A percentile compares a stretch with the other conserved stretches of the same genome.
Conservation (phyloP, 2,888 invertebrate genomes). For the Itoplectis maculator region DNA sequence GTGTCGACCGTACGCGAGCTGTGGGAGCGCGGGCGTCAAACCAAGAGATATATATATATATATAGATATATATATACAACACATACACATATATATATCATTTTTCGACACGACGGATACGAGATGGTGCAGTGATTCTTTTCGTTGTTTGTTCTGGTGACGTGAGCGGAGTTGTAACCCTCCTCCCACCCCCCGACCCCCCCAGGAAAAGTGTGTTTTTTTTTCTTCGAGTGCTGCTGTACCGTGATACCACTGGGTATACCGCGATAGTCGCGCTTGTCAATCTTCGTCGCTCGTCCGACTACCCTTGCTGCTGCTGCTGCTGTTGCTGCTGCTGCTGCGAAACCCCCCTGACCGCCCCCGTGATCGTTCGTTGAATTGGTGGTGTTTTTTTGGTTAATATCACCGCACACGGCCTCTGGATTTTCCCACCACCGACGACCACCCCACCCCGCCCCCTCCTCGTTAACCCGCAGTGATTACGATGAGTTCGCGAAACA, state of each 20-base stretch:
- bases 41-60: too few species aligned
- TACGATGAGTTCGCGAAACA: slow-evolving; percentile 92
- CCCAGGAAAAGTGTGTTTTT: slow-evolving; percentile 22
- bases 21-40: slow-evolving; percentile 38
- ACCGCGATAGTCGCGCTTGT: too few species aligned
- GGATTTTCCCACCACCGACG: slow-evolving; percentile 73
- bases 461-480: slow-evolving; percentile 60
- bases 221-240: background rate
- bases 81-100: too few species aligned
- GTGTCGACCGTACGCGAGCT: slow-evolving; percentile 34
- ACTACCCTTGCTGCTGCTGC: slow-evolving; percentile 46
- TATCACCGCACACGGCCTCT: slow-evolving; percentile 78
- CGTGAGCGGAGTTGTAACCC: slow-evolving; percentile 48
- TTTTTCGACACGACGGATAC: slow-evolving; percentile 45
- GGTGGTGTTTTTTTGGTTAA: slow-evolving; percentile 71
- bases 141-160: slow-evolving; percentile 55
- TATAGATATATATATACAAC: too few species aligned
- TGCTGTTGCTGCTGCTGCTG: too few species aligned
- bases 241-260: background rate
- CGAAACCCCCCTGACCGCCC: slow-evolving; percentile 54
- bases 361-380: slow-evolving; percentile 74
- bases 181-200: too few species aligned
- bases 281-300: background rate
- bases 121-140: slow-evolving; percentile 60
- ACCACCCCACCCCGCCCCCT: slow-evolving; percentile 53